Evolutionary conservation across 2,797 vertebrate species (phyloP).

Genomic region (Clarias laeviceps): DNA sequence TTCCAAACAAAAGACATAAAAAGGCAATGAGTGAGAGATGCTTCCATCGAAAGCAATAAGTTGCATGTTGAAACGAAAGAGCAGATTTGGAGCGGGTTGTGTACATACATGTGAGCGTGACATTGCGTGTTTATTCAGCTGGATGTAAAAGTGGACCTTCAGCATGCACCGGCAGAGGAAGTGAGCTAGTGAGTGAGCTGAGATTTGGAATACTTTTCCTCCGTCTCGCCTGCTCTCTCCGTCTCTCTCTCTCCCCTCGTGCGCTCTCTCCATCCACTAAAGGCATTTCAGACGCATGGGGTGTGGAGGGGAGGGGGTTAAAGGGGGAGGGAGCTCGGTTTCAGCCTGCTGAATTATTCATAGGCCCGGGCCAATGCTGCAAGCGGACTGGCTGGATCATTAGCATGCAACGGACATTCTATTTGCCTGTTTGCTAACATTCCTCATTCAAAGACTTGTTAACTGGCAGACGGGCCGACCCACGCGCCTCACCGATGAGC

Average conservation of each 20-base stretch:
- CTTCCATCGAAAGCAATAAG: constrained; percentile 67
- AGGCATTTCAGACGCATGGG: constrained; percentile 77
- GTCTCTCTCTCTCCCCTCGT: constrained; percentile 43
- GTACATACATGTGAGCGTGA: constrained; percentile 38
- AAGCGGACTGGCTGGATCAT: constrained; percentile 84
- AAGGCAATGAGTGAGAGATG: constrained; percentile 81
- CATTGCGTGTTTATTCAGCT: constrained; percentile 48
- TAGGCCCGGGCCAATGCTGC: constrained; percentile 81
- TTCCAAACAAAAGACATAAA: constrained; percentile 93
- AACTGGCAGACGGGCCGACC: constrained; percentile 89
- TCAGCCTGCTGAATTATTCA: constrained; percentile 92
- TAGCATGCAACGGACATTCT: constrained; percentile 94
- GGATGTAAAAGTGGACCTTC: constrained; percentile 50
- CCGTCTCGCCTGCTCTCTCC: constrained; percentile 40
- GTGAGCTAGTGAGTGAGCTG: constrained; percentile 58
- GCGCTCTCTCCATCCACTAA: constrained; percentile 67
- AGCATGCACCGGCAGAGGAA: constrained; percentile 30
- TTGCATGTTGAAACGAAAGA: constrained; percentile 63
- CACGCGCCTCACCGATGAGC: constrained; percentile 81
- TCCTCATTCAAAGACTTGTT: constrained; percentile 94
- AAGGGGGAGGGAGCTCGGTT: constrained; percentile 54
- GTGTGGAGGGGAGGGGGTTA: constrained; percentile 61
- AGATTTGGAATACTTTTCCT: constrained; percentile 65
- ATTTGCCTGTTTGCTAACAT: constrained; percentile 96
- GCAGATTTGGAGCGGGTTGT: constrained; percentile 61